Evolutionary conservation across 2,888 invertebrate genomes (phyloP).

Genomic region (Didymodactylos carnosus): DNA sequence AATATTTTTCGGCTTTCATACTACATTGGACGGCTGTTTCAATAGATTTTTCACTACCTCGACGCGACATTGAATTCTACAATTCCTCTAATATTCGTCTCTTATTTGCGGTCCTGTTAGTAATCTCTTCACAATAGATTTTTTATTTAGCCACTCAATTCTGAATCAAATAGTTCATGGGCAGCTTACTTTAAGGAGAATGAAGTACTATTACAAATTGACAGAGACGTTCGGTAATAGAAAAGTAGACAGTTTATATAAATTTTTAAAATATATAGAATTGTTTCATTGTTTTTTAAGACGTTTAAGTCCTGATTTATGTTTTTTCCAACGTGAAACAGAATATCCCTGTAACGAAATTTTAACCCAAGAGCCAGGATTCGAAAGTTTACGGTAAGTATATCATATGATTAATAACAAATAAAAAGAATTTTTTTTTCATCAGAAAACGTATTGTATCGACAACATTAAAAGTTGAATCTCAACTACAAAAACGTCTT

Average conservation of each 20-base stretch:
- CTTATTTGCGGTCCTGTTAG: background rate
- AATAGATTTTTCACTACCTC: too few relatives aligned
- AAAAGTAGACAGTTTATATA: too few relatives aligned
- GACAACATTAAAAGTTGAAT: constrained; percentile 9
- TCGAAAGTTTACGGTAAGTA: constrained; percentile 13
- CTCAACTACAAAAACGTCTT: constrained; percentile 2
- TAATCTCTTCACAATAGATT: too few relatives aligned
- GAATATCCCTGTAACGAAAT: constrained; percentile 11
- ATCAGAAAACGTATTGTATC: constrained; percentile 4
- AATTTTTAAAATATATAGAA: background rate
- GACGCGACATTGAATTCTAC: too few relatives aligned
- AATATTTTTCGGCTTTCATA: too few relatives aligned
- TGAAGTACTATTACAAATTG: constrained; percentile 85
- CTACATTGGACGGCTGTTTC: too few relatives aligned
- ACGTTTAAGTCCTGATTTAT: constrained; percentile 1
- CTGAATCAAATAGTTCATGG: constrained; percentile 85
- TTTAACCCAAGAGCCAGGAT: constrained; percentile 3
- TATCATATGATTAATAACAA: too few relatives aligned
- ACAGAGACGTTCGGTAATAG: constrained; percentile 65
- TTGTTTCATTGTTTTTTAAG: background rate
- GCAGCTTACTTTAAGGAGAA: constrained; percentile 86
- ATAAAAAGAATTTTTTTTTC: too few relatives aligned
- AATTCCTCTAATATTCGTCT: too few relatives aligned
- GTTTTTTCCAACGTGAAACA: constrained; percentile 12
- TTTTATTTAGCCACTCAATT: constrained; percentile 66